Base-by-base conservation (phyloP, 2,113 vertebrate genomes). In the Pseudorasbora parva region DNA sequence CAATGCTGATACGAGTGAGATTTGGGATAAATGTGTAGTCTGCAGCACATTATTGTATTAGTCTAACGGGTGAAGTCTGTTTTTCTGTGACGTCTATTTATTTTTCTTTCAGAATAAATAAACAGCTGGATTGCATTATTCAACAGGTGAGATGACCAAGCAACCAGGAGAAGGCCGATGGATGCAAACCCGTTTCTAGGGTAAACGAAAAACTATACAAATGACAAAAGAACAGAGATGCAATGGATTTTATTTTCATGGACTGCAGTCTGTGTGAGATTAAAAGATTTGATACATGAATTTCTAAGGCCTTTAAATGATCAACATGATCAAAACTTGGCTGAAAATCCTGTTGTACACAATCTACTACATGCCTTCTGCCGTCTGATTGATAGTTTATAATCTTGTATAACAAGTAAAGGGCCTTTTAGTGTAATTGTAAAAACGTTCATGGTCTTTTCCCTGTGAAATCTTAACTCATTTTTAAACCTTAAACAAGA, bases 111-210 rank as follows among this genome's bases (percentile, higher is more conserved):
- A 17, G 14, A 43, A 27, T 45, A 78, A 60, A 78, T 21, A 45
- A 80, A n/a, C 25, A 66, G 43, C 43, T 66, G 60, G 41, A 33
- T n/a, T 68, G 78, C 4, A 66, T 51, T n/a, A 33, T 30, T 60
- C 45, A 78, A 62, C 57, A 78, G 57, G 76, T 80, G 78, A 80
- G 25, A 33, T 77, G 74, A 77, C 74, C 49, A 23, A 57, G 74
- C 51, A n/a, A 21, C 30, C 51, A 21, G 30, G n/a, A 78, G 59
- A 79, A 45, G 23, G n/a, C 8, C 5, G 41, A 78, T 45, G n/a
- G 30, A 45, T 30, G 37, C 54, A 78, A n/a, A 19, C 23, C 12
- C 21, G 56, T 78, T 78, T 60, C 75, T 43, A 43, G 8, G 17
- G 19, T n/a, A 30, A 21, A 33, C 49, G 8, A 1, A 2, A 21